Conservation (phyloP, 2,888 invertebrate species). For the Exocentrus adspersus region DNA sequence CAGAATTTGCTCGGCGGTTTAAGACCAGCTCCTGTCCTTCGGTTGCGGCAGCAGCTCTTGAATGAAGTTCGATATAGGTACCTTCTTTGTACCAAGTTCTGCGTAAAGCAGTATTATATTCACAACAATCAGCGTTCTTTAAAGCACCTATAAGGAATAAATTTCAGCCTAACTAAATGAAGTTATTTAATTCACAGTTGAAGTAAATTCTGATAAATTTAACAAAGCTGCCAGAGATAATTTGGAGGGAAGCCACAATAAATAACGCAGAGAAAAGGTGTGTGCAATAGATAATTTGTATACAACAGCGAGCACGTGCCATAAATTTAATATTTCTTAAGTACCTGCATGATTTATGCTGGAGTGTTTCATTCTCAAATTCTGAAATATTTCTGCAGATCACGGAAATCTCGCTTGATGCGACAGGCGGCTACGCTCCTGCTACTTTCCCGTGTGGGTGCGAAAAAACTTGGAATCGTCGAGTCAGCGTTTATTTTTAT, state of each 20-base stretch:
- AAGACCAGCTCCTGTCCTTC: not conserved
- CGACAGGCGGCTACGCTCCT: not conserved
- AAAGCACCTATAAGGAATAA: too few relatives aligned
- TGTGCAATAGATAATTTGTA: constrained; percentile 25
- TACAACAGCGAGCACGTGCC: constrained; percentile 23
- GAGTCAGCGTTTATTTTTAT: too few relatives aligned
- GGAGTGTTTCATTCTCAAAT: constrained; percentile 10
- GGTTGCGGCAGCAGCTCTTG: not conserved
- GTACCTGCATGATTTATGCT: constrained; percentile 19
- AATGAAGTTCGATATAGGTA: not conserved
- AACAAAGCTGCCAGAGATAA: constrained; percentile 24
- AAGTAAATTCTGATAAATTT: constrained; percentile 22
- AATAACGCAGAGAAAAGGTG: constrained; percentile 20
- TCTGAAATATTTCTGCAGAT: constrained; percentile 17
- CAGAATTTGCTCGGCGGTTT: not conserved
- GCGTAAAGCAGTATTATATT: too few relatives aligned
- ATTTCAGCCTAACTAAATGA: not conserved
- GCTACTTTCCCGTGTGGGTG: not conserved
- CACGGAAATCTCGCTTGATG: constrained; percentile 3
- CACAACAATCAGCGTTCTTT: too few relatives aligned
- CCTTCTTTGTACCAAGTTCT: too few relatives aligned
- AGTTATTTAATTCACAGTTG: constrained; percentile 18
- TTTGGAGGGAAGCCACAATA: constrained; percentile 15
- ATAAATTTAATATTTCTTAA: constrained; percentile 27
- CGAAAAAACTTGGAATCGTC: too few relatives aligned